A percentile compares a stretch with the other conserved stretches of the same genome.
Conservation (phyloP, 2,113 vertebrate species). For the Cebidichthys violaceus region DNA sequence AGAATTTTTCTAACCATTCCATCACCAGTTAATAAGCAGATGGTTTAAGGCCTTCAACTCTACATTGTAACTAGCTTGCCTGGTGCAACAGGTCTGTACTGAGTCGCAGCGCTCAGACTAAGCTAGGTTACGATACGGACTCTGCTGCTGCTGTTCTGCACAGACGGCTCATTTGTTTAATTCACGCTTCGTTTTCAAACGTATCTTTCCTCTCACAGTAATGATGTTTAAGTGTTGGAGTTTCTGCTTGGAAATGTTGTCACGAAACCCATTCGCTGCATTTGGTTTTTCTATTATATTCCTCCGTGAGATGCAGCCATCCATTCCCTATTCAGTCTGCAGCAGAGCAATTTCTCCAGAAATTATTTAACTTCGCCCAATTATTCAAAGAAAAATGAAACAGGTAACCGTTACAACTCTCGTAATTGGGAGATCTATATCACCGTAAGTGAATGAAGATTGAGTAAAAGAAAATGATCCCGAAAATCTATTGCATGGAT, state of each 20-base stretch:
- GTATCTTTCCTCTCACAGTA: background rate
- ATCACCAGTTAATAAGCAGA: background rate
- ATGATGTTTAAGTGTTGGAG: background rate
- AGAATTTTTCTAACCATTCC: background rate
- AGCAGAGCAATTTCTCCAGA: conserved; percentile 17
- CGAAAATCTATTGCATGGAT: conserved; percentile 36
- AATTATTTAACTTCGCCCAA: conserved; percentile 28
- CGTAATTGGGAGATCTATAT: background rate
- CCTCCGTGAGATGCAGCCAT: background rate
- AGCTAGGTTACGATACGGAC: background rate
- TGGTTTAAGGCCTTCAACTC: background rate
- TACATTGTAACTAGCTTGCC: background rate
- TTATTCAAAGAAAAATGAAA: conserved; percentile 13
- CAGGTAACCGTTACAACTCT: conserved; percentile 29
- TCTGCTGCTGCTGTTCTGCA: background rate
- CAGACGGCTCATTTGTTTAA: background rate
- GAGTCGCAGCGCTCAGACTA: background rate
- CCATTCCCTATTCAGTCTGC: background rate
- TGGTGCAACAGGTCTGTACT: background rate
- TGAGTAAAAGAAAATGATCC: conserved; percentile 17
- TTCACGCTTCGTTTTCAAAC: background rate
- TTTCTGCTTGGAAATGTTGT: background rate
- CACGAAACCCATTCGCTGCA: background rate
- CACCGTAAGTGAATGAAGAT: conserved; percentile 4
- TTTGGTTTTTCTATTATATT: background rate